Percentiles rank a stretch among this genome's conserved stretches.
Conservation (phyloP, 2,113 vertebrate genomes). For the Rafetus swinhoei region DNA sequence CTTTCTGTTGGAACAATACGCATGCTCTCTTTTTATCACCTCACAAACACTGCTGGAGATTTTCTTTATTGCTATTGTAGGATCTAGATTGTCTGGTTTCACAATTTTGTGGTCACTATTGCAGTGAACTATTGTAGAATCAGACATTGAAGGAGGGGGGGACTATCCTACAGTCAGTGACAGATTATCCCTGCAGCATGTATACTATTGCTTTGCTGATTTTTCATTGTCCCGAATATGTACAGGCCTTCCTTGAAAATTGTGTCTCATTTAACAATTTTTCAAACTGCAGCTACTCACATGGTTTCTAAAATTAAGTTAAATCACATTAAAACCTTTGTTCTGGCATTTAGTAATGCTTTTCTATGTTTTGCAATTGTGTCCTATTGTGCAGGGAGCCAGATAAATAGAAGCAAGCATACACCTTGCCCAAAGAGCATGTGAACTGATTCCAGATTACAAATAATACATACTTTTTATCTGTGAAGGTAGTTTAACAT, state of each 20-base stretch:
- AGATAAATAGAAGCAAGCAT: not conserved
- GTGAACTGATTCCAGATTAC: not conserved
- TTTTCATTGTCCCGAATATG: not conserved
- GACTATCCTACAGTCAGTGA: not conserved
- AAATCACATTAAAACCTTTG: not conserved
- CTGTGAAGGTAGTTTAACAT: not conserved
- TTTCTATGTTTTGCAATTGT: not conserved
- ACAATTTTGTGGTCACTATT: constrained; percentile 45
- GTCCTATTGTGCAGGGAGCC: not conserved
- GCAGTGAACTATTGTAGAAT: constrained; percentile 29
- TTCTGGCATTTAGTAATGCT: not conserved
- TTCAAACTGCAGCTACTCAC: not conserved
- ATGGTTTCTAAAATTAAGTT: not conserved
- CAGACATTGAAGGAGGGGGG: constrained; percentile 29
- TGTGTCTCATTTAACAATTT: not conserved
- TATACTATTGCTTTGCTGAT: not conserved
- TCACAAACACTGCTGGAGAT: constrained; percentile 44
- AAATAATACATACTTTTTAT: not conserved
- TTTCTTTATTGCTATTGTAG: constrained; percentile 62
- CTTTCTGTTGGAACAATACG: constrained; percentile 43
- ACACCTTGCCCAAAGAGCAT: not conserved
- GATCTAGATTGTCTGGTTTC: constrained; percentile 31
- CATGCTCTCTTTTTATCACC: constrained; percentile 57
- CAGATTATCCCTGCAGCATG: not conserved
- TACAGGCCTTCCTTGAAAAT: not conserved